Evolutionary conservation across 2,888 invertebrate genomes (phyloP).

Genomic region (Yponomeuta plumbellus): DNA sequence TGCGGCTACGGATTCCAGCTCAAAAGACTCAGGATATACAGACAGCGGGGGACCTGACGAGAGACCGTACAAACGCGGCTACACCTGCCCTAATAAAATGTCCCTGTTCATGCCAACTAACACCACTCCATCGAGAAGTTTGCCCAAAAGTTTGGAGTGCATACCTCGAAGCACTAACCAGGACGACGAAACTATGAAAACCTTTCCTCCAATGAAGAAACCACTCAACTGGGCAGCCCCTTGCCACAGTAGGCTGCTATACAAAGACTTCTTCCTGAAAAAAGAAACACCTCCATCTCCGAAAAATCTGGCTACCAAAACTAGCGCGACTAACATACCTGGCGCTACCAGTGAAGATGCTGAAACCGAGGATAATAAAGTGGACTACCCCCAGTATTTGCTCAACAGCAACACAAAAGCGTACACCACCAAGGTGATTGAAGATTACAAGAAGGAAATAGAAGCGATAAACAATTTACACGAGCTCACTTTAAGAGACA

Average conservation of each 20-base stretch:
- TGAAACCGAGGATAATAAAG: constrained; percentile 36
- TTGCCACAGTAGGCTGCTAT: constrained; percentile 61
- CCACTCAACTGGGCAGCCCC: constrained; percentile 44
- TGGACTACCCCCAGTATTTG: constrained; percentile 64
- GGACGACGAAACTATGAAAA: constrained; percentile 43
- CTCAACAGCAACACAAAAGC: constrained; percentile 65
- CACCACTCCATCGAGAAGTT: constrained; percentile 42
- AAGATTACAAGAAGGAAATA: constrained; percentile 71
- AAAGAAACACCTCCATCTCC: constrained; percentile 59
- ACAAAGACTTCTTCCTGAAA: constrained; percentile 66
- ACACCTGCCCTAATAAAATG: constrained; percentile 47
- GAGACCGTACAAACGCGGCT: constrained; percentile 43
- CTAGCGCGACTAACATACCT: constrained; percentile 25
- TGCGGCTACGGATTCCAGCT: constrained; percentile 56
- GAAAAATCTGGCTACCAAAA: constrained; percentile 55
- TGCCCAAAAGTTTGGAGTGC: constrained; percentile 60
- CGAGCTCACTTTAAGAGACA: constrained; percentile 67
- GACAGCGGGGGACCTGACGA: constrained; percentile 58
- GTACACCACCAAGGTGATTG: constrained; percentile 71
- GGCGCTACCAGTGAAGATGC: constrained; percentile 17
- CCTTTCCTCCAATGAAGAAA: constrained; percentile 41
- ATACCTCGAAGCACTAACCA: constrained; percentile 40
- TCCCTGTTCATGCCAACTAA: constrained; percentile 41
- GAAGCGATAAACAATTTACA: constrained; percentile 68
- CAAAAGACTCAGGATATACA: constrained; percentile 66